phyloP scores from a whole-genome alignment of 2,113 vertebrate species.

The Hippocampus barbouri region DNA sequence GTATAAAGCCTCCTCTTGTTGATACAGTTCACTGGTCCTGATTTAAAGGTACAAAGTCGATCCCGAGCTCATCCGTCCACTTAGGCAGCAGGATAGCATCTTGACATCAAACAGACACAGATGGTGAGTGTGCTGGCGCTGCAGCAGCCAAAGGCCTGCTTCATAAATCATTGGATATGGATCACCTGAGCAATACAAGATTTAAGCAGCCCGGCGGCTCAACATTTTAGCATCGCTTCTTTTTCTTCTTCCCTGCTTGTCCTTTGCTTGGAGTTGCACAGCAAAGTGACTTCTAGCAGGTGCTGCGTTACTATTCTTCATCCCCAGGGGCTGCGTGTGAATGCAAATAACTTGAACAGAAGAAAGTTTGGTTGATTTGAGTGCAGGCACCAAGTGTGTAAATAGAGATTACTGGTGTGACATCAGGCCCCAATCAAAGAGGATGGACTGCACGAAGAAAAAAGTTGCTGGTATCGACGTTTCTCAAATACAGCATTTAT shows the following conservation, averaged over 20 bases:
- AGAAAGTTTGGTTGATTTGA: conserved; percentile 14
- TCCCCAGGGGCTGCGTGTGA: background rate
- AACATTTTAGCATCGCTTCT: conserved; percentile 1
- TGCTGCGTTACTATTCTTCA: background rate
- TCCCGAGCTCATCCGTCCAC: background rate
- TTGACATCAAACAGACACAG: conserved; percentile 31
- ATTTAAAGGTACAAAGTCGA: background rate
- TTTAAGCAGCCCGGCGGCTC: conserved; percentile 1
- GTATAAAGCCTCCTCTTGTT: background rate
- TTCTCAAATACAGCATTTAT: background rate
- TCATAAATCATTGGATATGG: conserved; percentile 16
- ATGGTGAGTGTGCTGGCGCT: conserved; percentile 25
- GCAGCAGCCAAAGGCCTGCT: conserved; percentile 23
- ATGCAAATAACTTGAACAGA: conserved; percentile 6
- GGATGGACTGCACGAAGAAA: conserved; percentile 2
- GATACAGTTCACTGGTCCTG: background rate
- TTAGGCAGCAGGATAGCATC: conserved; percentile 11
- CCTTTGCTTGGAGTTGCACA: background rate
- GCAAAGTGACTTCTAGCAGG: background rate
- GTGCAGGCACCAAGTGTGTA: background rate
- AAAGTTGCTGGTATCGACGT: conserved; percentile 14
- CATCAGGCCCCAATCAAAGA: conserved; percentile 14
- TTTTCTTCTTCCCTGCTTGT: background rate
- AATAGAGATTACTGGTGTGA: conserved; percentile 25
- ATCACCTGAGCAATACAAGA: conserved; percentile 23